phyloP scores from a whole-genome alignment of 1,140 invertebrate species.

The Oedothorax gibbosus region DNA sequence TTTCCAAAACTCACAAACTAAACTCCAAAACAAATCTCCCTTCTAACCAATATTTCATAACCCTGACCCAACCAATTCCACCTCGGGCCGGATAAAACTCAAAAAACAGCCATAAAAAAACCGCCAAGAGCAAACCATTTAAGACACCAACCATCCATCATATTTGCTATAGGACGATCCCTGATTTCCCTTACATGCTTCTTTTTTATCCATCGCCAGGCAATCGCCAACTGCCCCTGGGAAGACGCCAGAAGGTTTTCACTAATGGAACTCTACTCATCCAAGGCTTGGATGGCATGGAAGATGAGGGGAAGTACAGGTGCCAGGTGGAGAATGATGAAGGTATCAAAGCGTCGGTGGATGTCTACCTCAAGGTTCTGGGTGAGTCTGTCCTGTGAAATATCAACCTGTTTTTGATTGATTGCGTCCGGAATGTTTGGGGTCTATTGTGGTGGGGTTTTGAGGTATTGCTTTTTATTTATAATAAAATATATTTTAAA shows the following conservation, averaged over 20 bases:
- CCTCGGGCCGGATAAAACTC: neutral
- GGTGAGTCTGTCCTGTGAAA: conserved; percentile 24
- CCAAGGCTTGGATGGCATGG: conserved; percentile 88
- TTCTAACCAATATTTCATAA: too few species aligned
- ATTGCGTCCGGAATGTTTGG: neutral
- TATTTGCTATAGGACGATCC: conserved; percentile 7
- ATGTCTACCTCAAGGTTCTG: conserved; percentile 50
- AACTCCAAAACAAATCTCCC: too few species aligned
- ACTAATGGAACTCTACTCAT: conserved; percentile 93
- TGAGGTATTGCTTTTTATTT: neutral
- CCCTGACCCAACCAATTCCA: neutral
- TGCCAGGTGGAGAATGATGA: conserved; percentile 92
- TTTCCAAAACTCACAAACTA: too few species aligned
- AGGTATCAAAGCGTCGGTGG: conserved; percentile 79
- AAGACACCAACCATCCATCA: conserved; percentile 42
- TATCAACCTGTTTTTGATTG: neutral
- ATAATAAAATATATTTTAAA: too few species aligned
- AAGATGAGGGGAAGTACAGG: conserved; percentile 93
- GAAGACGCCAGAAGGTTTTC: conserved; percentile 93
- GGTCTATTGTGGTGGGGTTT: neutral
- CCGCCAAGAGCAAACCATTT: conserved; percentile 39
- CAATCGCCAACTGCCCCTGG: conserved; percentile 86
- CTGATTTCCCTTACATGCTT: neutral
- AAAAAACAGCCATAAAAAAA: neutral
- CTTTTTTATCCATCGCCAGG: conserved; percentile 65